These are phyloP conservation scores for Drosophila sulfurigaster DNA, from an alignment of 1,140 invertebrate species.

Conservation along the genomic window DNA sequence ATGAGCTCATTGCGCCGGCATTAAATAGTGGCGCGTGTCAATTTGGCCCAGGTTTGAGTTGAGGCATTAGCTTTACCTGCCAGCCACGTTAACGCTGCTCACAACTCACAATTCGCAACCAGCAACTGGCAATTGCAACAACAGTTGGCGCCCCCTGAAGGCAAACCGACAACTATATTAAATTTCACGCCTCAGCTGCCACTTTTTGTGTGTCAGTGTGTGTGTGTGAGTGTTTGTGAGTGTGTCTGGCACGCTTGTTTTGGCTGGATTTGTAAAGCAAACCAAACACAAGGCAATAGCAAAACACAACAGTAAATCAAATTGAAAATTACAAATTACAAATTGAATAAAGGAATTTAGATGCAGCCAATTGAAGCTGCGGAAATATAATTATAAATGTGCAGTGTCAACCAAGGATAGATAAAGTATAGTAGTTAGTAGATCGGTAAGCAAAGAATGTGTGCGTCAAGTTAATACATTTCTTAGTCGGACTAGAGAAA, in stretches of 20 bases:
- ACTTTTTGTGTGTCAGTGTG: constrained; percentile 1
- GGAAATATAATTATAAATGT: not conserved
- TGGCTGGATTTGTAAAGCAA: constrained; percentile 6
- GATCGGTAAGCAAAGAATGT: too few relatives aligned
- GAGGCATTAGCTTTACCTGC: constrained; percentile 49
- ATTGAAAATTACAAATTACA: not conserved
- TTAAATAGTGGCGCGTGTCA: constrained; percentile 80
- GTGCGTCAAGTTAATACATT: too few relatives aligned
- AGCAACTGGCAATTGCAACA: constrained; percentile 3
- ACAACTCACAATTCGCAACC: not conserved
- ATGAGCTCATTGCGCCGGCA: constrained; percentile 70
- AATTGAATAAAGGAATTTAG: not conserved
- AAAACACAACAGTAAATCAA: not conserved
- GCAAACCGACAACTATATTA: constrained; percentile 27
- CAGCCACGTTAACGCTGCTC: constrained; percentile 9
- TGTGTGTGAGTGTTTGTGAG: not conserved
- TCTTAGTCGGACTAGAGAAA: too few relatives aligned
- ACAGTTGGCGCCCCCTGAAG: not conserved
- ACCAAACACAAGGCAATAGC: not conserved
- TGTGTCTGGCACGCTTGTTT: constrained; percentile 8
- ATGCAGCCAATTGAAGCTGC: not conserved
- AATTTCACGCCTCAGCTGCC: constrained; percentile 32
- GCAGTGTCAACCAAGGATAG: too few relatives aligned
- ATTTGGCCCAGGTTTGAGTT: constrained; percentile 65
- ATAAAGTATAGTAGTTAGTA: too few relatives aligned